Conservation (phyloP, 2,888 invertebrate genomes). For the Acrocyrtus sp. region DNA sequence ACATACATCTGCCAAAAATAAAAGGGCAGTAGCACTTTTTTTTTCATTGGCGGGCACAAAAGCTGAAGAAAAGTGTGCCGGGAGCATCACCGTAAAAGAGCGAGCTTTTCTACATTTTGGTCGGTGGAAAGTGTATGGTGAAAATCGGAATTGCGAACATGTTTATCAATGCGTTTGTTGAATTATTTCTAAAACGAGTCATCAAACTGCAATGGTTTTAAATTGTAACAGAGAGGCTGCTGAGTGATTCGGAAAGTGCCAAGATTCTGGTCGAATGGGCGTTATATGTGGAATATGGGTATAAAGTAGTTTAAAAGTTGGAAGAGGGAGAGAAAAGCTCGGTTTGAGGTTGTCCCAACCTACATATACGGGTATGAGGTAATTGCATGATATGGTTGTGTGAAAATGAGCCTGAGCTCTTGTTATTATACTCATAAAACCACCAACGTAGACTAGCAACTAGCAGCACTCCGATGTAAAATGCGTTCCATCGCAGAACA, state of each 20-base stretch:
- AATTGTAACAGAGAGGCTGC: slow-evolving; percentile 21
- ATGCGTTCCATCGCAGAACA: slow-evolving; percentile 21
- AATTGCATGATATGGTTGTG: slow-evolving; percentile 42
- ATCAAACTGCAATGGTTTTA: background rate
- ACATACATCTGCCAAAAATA: background rate
- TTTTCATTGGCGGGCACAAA: background rate
- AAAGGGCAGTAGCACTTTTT: background rate
- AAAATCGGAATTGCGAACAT: background rate
- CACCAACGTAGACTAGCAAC: slow-evolving; percentile 12
- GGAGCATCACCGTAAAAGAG: background rate
- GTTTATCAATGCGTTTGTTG: background rate
- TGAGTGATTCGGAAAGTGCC: slow-evolving; percentile 34
- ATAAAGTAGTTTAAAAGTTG: background rate
- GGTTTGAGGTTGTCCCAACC: background rate
- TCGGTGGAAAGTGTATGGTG: too few species aligned
- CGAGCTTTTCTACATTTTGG: background rate
- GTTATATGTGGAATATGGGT: background rate
- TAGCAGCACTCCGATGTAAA: background rate
- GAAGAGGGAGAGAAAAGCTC: background rate
- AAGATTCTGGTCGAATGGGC: background rate
- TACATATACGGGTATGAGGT: slow-evolving; percentile 11
- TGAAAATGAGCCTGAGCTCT: slow-evolving; percentile 38
- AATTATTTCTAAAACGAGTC: slow-evolving; percentile 10
- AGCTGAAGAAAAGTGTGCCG: background rate
- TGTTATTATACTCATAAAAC: slow-evolving; percentile 13